Evolutionary conservation across 2,797 vertebrate genomes (phyloP), one percentile per base, ranked within the genome.

Genomic region (Pseudotriccus pelzelni): DNA sequence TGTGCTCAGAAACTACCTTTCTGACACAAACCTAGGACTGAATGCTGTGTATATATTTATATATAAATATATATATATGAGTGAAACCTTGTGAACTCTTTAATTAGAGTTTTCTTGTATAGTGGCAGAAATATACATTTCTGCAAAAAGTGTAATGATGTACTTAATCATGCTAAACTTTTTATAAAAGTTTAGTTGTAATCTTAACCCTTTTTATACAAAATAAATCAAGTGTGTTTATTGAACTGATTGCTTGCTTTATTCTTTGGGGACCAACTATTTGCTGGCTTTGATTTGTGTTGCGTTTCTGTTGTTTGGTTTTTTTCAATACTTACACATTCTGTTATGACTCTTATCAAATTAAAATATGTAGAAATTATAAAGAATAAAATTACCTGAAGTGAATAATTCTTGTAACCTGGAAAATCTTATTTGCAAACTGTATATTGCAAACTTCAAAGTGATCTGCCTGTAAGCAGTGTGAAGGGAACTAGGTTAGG

Each of bases 181-280:
- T 99, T 99, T 99, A 99, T 99, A 99, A 99, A 99, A 99, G 99
- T 99, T 99, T 98, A 97, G 98, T 99, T 99, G 99, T 99, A 99
- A 99, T 99, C 98, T 98, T 98, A 99, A 99, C 97, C 98, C 98
- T 99, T 98, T 99, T 99, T 99, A 98, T 99, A 99, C 98, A 98
- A 98, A 99, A 99, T 99, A 99, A 99, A 99, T 99, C 98, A 98
- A 98, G 99, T 99, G 99, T 98, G 97, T 99, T 98, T 99, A 97
- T 98, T 98, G 98, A 98, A 97, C 93, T 96, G 95, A 97, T 97
- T 97, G 98, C 95, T 95, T 97, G 96, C 96, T 97, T 97, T 96
- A 94, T 98, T 98, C 94, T 96, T 97, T 97, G 96, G 97, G 95
- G 97, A 96, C 97, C 97, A 97, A 92, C 37, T 84, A 80, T 90